phyloP scores from a whole-genome alignment of 2,888 invertebrate genomes.

The Omphaloscelis lunosa region DNA sequence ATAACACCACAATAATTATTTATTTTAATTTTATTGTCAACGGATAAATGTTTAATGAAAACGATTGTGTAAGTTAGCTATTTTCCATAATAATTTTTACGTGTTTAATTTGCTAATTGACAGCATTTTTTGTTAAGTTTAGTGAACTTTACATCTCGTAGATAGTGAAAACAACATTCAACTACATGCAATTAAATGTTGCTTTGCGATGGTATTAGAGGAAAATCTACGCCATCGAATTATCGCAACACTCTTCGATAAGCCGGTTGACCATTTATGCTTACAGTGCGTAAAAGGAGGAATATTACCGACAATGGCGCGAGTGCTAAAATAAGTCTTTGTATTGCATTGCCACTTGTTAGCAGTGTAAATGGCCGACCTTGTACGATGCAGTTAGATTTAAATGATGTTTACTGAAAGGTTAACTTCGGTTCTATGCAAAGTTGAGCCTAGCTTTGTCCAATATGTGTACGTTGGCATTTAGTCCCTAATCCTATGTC shows the following conservation, averaged over 20 bases:
- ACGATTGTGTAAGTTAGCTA: neutral
- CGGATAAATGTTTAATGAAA: neutral
- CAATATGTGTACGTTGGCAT: neutral
- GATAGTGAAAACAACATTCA: constrained; percentile 17
- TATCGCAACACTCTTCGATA: constrained; percentile 37
- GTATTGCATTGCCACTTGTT: constrained; percentile 28
- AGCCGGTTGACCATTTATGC: constrained; percentile 41
- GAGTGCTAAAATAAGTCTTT: constrained; percentile 57
- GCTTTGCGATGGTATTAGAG: constrained; percentile 14
- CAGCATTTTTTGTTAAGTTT: neutral
- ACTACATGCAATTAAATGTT: constrained; percentile 12
- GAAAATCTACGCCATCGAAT: constrained; percentile 40
- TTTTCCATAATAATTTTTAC: constrained; percentile 2
- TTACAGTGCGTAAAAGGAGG: constrained; percentile 54
- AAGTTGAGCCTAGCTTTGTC: neutral
- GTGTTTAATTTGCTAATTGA: constrained; percentile 1
- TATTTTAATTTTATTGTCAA: neutral
- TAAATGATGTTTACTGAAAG: constrained; percentile 33
- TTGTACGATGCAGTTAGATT: constrained; percentile 61
- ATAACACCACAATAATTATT: constrained; percentile 1
- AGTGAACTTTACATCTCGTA: neutral
- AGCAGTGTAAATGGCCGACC: constrained; percentile 58
- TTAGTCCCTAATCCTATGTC: neutral
- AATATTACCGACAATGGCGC: constrained; percentile 54
- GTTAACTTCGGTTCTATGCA: constrained; percentile 19